phyloP scores from a whole-genome alignment of 2,888 invertebrate species.

The Meganola albula region DNA sequence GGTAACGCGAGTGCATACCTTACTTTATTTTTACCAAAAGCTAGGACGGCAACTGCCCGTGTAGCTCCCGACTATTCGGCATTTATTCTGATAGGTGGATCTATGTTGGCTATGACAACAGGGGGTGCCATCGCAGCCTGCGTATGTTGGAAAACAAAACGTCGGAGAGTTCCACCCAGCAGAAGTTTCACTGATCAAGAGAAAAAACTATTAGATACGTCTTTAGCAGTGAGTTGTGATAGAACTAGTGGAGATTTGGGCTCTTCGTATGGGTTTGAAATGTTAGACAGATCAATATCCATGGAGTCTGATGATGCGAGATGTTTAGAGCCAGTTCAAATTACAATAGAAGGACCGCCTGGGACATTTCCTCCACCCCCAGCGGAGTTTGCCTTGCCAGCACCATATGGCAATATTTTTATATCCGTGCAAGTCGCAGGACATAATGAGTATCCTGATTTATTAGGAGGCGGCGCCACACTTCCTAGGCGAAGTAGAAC shows the following conservation, averaged over 20 bases:
- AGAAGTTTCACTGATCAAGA: constrained; percentile 92
- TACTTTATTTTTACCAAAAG: constrained; percentile 67
- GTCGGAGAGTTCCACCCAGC: constrained; percentile 82
- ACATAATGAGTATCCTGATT: constrained; percentile 86
- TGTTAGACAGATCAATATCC: constrained; percentile 72
- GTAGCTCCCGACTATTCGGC: constrained; percentile 85
- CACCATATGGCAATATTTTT: constrained; percentile 85
- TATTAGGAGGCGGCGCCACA: constrained; percentile 77
- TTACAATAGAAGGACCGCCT: constrained; percentile 75
- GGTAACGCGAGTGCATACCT: constrained; percentile 80
- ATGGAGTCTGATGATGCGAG: constrained; percentile 69
- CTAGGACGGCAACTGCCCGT: constrained; percentile 86
- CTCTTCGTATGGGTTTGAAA: constrained; percentile 70
- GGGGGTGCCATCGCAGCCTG: constrained; percentile 75
- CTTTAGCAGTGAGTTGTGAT: constrained; percentile 80
- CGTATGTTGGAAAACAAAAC: constrained; percentile 81
- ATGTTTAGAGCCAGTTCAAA: constrained; percentile 79
- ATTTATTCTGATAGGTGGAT: constrained; percentile 83
- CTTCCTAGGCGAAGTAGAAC: constrained; percentile 71
- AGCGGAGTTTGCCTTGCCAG: constrained; percentile 68
- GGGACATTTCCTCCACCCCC: constrained; percentile 66
- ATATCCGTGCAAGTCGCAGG: constrained; percentile 89
- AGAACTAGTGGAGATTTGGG: constrained; percentile 81
- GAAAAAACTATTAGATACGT: constrained; percentile 89
- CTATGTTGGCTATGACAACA: constrained; percentile 81